A percentile compares a stretch with the other conserved stretches of the same genome.
Evolutionary conservation across 1,140 invertebrate species (phyloP).

Genomic region (Drosophila quadrilineata): DNA sequence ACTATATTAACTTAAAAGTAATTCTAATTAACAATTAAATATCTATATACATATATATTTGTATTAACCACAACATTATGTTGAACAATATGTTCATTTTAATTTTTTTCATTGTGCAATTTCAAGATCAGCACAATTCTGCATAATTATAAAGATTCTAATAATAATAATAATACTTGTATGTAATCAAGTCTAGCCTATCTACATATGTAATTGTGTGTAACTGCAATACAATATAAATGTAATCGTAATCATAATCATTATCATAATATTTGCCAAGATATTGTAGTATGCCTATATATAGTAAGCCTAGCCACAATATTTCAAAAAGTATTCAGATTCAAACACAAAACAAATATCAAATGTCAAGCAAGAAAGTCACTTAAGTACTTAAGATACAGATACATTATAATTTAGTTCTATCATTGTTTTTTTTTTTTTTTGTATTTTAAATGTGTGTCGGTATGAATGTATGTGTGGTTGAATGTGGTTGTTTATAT

Average conservation of each 20-base stretch:
- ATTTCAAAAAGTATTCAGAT: constrained; percentile 66
- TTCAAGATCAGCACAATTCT: constrained; percentile 43
- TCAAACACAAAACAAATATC: constrained; percentile 26
- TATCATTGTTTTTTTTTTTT: constrained; percentile 31
- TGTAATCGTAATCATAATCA: too few relatives aligned
- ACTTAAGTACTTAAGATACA: constrained; percentile 70
- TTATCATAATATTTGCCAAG: constrained; percentile 57
- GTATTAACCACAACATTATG: constrained; percentile 32
- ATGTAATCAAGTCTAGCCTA: constrained; percentile 27
- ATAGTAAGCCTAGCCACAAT: constrained; percentile 27
- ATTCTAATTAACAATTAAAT: constrained; percentile 17
- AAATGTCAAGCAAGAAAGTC: constrained; percentile 51
- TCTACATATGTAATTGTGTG: constrained; percentile 30
- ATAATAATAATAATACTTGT: constrained; percentile 44
- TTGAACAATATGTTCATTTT: not conserved
- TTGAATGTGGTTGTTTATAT: constrained; percentile 19
- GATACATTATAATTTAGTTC: constrained; percentile 10
- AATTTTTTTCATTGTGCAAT: constrained; percentile 59
- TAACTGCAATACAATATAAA: constrained; percentile 13
- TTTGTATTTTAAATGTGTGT: constrained; percentile 10
- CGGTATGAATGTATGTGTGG: constrained; percentile 19
- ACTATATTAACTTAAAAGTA: constrained; percentile 19
- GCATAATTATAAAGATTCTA: too few relatives aligned
- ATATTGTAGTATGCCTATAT: too few relatives aligned
- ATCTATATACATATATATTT: constrained; percentile 32